Conservation (phyloP, 2,113 vertebrate genomes). For the Rostratula benghalensis region DNA sequence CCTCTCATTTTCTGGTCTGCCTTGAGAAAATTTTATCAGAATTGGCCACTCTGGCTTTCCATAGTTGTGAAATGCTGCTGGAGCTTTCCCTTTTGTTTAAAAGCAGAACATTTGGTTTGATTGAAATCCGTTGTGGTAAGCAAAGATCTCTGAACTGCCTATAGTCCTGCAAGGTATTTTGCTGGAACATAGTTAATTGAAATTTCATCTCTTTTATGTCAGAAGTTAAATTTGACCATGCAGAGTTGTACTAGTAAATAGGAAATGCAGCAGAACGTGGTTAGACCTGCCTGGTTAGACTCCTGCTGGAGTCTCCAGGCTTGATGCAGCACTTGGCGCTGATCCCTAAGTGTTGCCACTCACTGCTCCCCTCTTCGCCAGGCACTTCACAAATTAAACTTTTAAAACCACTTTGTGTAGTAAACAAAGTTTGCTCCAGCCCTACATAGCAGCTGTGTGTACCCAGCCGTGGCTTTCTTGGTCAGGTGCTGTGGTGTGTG, state of each 20-base stretch:
- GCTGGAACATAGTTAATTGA: background rate
- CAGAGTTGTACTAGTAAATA: background rate
- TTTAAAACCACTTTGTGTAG: background rate
- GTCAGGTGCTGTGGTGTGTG: background rate
- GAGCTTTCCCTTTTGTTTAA: conserved; percentile 1
- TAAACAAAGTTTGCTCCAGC: background rate
- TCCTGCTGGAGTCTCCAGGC: background rate
- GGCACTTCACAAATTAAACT: conserved; percentile 3
- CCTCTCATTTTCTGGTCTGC: background rate
- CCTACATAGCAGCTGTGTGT: background rate
- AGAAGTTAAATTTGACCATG: background rate
- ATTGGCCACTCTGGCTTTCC: background rate
- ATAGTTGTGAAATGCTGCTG: background rate
- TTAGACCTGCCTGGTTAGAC: background rate
- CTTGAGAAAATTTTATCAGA: background rate
- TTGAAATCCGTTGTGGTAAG: background rate
- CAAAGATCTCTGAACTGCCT: background rate
- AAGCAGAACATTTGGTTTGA: background rate
- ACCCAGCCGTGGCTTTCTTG: background rate
- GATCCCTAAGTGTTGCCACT: background rate
- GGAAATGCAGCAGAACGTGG: background rate
- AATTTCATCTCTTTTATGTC: background rate
- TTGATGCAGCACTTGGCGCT: background rate
- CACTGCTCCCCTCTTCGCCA: background rate
- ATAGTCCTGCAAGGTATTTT: background rate